Conservation (phyloP, 1,140 invertebrate genomes). For the Rhizoglyphus robini region DNA sequence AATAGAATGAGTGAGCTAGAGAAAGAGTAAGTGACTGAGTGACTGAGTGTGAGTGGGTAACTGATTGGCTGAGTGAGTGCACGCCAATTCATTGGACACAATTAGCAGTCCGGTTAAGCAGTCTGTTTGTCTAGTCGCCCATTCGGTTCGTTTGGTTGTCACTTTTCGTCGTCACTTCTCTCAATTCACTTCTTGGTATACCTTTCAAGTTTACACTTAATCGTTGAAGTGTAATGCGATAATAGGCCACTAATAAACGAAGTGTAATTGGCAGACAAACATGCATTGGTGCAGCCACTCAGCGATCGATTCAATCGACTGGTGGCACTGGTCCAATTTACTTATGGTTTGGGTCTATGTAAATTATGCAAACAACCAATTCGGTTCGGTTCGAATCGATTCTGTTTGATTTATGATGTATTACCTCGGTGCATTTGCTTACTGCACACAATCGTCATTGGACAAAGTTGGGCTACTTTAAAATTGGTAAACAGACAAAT, state of each 20-base stretch:
- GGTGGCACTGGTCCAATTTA: neutral
- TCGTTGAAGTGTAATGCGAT: slow-evolving; percentile 8
- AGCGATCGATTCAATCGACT: neutral
- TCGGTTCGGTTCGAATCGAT: neutral
- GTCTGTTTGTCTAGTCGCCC: neutral
- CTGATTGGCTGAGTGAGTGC: no score
- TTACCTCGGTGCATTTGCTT: neutral
- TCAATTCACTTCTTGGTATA: no score
- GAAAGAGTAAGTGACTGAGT: no score
- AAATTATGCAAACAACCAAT: slow-evolving; percentile 10
- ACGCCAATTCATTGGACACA: no score
- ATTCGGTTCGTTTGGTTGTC: no score
- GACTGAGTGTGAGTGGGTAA: no score
- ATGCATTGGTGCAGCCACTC: neutral
- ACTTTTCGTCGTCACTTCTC: neutral
- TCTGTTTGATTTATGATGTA: slow-evolving; percentile 7
- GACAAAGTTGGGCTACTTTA: no score
- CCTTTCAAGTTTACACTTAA: slow-evolving; percentile 6
- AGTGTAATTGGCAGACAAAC: slow-evolving; percentile 4
- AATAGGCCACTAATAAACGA: neutral
- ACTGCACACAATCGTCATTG: neutral
- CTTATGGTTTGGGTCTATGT: slow-evolving; percentile 2
- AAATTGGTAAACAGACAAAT: no score
- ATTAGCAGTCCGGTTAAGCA: neutral
- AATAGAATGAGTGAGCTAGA: no score